Conservation (phyloP, 2,113 vertebrate species). For the Cyprinus carpio region DNA sequence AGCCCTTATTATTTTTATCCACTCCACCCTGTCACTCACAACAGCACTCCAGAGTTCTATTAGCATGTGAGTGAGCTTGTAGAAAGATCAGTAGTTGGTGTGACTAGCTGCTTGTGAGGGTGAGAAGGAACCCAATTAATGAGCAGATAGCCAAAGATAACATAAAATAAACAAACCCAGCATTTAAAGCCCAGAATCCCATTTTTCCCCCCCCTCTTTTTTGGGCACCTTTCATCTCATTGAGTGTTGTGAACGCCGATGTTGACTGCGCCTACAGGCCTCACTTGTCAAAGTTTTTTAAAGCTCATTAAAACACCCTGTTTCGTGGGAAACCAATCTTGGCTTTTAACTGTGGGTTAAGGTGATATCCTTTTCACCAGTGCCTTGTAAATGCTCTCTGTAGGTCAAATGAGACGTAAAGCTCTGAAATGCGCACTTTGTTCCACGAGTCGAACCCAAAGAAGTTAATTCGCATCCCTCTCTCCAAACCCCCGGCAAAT, state of each 20-base stretch:
- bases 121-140: neutral
- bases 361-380: neutral
- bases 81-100: neutral
- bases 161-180: neutral
- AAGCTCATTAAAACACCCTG: slow-evolving; percentile 36
- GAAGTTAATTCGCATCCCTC: slow-evolving; percentile 60
- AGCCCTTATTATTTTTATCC: slow-evolving; percentile 20
- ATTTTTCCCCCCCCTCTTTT: neutral
- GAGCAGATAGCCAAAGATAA: slow-evolving; percentile 6
- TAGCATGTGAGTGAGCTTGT: slow-evolving; percentile 37
- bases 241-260: slow-evolving; percentile 23
- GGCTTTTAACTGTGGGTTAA: slow-evolving; percentile 25
- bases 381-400: neutral
- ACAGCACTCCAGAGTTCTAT: slow-evolving; percentile 14
- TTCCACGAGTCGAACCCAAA: slow-evolving; percentile 55
- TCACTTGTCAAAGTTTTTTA: slow-evolving; percentile 42
- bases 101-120: neutral
- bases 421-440: slow-evolving; percentile 60
- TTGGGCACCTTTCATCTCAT: slow-evolving; percentile 25
- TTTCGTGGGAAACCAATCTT: slow-evolving; percentile 30
- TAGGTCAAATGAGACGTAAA: slow-evolving; percentile 44
- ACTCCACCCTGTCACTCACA: slow-evolving; percentile 26
- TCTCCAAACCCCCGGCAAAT: slow-evolving; percentile 64
- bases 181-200: neutral
- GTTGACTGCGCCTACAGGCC: slow-evolving; percentile 16